Evolutionary conservation across 1,140 invertebrate species (phyloP), one percentile per base, ranked within the genome.

Genomic region (Drosophila erecta): DNA sequence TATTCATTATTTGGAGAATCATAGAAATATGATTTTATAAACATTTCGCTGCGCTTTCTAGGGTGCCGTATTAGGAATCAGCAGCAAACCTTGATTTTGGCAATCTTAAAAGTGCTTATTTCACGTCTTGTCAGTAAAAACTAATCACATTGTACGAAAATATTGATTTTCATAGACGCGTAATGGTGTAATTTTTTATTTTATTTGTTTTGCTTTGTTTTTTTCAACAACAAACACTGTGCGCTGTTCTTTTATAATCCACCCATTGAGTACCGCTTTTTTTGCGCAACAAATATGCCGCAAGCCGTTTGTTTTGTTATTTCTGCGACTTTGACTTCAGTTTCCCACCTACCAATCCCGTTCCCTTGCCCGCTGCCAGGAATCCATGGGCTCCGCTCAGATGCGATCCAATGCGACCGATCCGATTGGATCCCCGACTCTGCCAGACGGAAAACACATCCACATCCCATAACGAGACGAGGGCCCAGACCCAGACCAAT

Each of bases 251-350:
- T 43, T 35, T 35, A 17, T 51, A 11, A 11, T 50, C 41, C 24
- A 15, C 20, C 15, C 35, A 40, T 47, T 27, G 27, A 58, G 33
- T 59, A 41, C 15, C 30, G 43, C 37, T 46, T 59, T 71, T 81
- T 79, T 89, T 81, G 83, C 79, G 71, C 83, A 76, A 73, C 83
- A 65, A 89, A 79, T 57, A 37, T 77, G 60, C 71, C 66, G 70
- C 69, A 61, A 80, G 81, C 46, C 56, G 66, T 85, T 72, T 76
- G 46, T 61, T 76, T 76, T 70, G 51, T 55, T 79, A 53, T 64
- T 56, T 65, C 47, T 53, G 49, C 30, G 64, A 70, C 67, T 70
- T 70, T 70, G 64, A 70, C 50, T 70, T 47, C 38, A 24, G 30
- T 37, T 17, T 57, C 24, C 66, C 66, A 46, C 17, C 33, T 20